Conservation (phyloP, 2,797 vertebrate species). For the Halcyon leucocephala region DNA sequence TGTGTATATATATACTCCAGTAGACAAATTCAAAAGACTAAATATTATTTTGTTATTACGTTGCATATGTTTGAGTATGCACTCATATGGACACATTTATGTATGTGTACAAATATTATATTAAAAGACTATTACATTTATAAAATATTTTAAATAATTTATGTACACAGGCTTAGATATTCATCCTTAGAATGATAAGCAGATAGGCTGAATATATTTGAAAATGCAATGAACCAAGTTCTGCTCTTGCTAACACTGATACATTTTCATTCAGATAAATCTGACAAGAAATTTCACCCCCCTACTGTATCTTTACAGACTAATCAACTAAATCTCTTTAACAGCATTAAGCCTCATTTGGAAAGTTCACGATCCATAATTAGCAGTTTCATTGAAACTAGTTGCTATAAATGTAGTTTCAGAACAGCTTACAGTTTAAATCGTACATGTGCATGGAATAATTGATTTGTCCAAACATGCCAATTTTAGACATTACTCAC, state of each 20-base stretch:
- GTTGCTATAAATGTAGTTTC: background rate
- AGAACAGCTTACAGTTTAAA: background rate
- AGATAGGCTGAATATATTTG: background rate
- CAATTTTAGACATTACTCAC: background rate
- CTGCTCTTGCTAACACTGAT: background rate
- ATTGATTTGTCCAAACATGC: background rate
- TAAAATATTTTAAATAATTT: background rate
- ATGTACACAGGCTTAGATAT: background rate
- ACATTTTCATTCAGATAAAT: background rate
- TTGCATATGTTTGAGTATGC: background rate
- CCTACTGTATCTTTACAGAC: background rate
- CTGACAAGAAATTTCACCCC: background rate
- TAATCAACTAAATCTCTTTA: background rate
- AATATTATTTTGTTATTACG: background rate
- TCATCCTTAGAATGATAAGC: background rate
- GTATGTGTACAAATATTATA: background rate
- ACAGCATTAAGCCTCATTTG: background rate
- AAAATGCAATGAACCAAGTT: background rate
- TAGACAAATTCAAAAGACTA: background rate
- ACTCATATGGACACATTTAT: background rate
- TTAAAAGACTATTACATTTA: background rate
- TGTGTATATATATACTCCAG: background rate
- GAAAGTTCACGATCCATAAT: constrained; percentile 38
- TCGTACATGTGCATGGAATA: background rate
- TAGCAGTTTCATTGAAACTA: background rate